Evolutionary conservation across 2,888 invertebrate genomes (phyloP), one percentile per base, ranked within the genome.

Genomic region (Phaonia tiefii): DNA sequence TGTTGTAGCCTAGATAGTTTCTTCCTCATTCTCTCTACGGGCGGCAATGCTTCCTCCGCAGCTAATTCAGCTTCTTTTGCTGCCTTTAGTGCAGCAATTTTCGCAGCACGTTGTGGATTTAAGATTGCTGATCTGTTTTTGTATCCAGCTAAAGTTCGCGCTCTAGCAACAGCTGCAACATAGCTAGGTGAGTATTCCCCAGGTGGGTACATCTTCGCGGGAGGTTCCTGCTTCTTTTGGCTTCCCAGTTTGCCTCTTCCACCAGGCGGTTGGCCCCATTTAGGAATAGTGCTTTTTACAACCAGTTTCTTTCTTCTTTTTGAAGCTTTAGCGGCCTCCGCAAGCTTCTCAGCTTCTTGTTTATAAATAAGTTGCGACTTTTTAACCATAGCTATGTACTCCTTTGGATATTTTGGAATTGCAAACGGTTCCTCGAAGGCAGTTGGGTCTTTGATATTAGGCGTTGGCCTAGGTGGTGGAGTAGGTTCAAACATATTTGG

Each of bases 21-120:
- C 44, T 79, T 73, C 31, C 70, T 77, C 44, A 80, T 79, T 25
- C 66, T 63, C 44, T 71, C 76, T 1, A 72, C 22, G 10, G 51
- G 44, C 0, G 80, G 74, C 37, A 83, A 60, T 1, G 79, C 75
- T n/a, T 75, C 76, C 74, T 83, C 78, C 1, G 77, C 66, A 7
- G 72, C 70, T 8, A 56, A 3, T 56, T 82, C 80, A 1, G 78
- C 70, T 66, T 82, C 80, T 44, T 31, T 39, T 11, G 22, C 49
- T 22, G 82, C 80, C 44, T 69, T 49, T 0, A 11, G 37, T n/a
- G 58, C 54, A 39, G 66, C 66, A n/a, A 71, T 39, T 15, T 11
- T 56, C 10, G 69, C 69, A 13, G 49, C 60, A 1, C 67, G 66
- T 63, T 81, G 44, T 10, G 78, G 75, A 13, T 78, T 75, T 25